Conservation (phyloP, 2,797 vertebrate genomes). For the Decapterus maruadsi region DNA sequence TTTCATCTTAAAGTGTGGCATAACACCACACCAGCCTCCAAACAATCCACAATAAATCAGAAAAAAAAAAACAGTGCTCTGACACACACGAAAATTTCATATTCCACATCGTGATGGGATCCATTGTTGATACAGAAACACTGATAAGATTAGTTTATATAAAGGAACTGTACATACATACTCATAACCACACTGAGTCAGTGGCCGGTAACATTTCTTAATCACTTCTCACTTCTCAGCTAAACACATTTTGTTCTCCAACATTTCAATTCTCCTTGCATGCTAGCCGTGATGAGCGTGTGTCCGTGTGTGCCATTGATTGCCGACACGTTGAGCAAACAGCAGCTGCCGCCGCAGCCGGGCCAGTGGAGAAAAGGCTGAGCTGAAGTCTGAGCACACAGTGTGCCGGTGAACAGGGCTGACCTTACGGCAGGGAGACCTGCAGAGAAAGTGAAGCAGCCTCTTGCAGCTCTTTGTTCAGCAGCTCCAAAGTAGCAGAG, state of each 20-base stretch:
- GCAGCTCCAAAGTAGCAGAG: conserved; percentile 27
- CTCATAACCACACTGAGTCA: neutral
- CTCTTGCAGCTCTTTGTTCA: conserved; percentile 27
- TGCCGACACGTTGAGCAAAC: conserved; percentile 38
- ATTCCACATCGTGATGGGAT: neutral
- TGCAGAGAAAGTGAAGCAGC: conserved; percentile 47
- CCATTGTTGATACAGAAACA: neutral
- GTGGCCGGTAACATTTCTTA: neutral
- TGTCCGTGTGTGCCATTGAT: conserved; percentile 41
- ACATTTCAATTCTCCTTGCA: conserved; percentile 1
- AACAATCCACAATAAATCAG: no score
- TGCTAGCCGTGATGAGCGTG: conserved; percentile 10
- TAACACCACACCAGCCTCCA: neutral
- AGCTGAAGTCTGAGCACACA: conserved; percentile 51
- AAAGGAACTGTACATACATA: neutral
- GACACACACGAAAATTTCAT: neutral
- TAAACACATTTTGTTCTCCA: neutral
- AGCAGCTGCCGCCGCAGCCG: neutral
- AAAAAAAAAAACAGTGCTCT: no score
- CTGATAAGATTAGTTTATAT: neutral
- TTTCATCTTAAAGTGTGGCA: neutral
- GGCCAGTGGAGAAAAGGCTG: conserved; percentile 46
- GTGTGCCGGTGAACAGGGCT: conserved; percentile 42
- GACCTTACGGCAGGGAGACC: conserved; percentile 58
- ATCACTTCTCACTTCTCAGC: conserved; percentile 2